Evolutionary conservation across 2,888 invertebrate genomes (phyloP).

Genomic region (Acleris emargana): DNA sequence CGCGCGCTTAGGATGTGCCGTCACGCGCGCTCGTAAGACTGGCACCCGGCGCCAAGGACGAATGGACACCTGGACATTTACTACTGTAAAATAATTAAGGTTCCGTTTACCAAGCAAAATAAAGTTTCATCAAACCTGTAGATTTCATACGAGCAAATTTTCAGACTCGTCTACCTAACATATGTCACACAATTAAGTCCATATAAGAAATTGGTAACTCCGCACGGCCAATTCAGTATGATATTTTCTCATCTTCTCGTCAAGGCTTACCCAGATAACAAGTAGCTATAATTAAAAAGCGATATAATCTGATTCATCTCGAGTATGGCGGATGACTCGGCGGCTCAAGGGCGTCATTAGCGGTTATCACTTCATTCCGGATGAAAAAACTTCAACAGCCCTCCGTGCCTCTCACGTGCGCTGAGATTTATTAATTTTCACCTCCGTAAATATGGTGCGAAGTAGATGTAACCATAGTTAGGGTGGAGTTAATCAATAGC

Average conservation of each 20-base stretch:
- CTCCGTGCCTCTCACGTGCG: constrained; percentile 72
- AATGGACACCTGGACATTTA: constrained; percentile 6
- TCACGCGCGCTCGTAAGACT: constrained; percentile 74
- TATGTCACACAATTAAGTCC: too few species aligned
- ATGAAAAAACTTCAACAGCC: constrained; percentile 83
- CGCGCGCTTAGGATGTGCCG: constrained; percentile 79
- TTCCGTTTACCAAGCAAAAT: too few species aligned
- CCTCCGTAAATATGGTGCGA: constrained; percentile 73
- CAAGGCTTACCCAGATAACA: constrained; percentile 27
- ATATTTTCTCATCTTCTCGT: not conserved
- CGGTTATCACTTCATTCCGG: constrained; percentile 84
- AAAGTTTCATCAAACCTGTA: too few species aligned
- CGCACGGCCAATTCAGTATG: not conserved
- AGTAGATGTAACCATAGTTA: constrained; percentile 49
- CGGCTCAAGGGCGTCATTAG: constrained; percentile 75
- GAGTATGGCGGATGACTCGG: constrained; percentile 69
- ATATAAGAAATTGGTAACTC: not conserved
- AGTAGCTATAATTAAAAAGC: constrained; percentile 42
- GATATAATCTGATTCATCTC: constrained; percentile 58
- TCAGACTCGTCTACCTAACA: too few species aligned
- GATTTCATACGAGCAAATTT: too few species aligned
- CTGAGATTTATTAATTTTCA: constrained; percentile 82
- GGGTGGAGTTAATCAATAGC: constrained; percentile 17
- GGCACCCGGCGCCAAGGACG: constrained; percentile 48
- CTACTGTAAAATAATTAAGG: not conserved